A percentile compares a stretch with the other conserved stretches of the same genome.
phyloP scores from a whole-genome alignment of 2,797 vertebrate genomes.

The Philypnodon macrostomus region DNA sequence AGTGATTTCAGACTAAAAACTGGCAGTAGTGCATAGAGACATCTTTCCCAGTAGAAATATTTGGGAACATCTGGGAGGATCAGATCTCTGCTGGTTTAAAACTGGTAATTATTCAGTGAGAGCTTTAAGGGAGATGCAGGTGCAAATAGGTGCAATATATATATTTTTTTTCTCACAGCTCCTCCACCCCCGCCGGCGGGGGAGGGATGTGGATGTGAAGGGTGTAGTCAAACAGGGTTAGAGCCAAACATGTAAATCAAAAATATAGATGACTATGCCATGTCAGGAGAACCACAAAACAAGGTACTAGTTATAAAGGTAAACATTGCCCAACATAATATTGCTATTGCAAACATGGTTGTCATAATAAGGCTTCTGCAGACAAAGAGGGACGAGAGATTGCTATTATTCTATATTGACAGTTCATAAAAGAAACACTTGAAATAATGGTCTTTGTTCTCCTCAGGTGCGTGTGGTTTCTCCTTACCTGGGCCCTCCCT shows the following conservation, averaged over 20 bases:
- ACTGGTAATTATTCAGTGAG: conserved; percentile 16
- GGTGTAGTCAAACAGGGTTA: too few relatives aligned
- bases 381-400: too few relatives aligned
- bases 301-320: too few relatives aligned
- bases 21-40: background rate
- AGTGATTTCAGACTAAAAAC: background rate
- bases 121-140: background rate
- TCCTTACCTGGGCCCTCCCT: conserved; percentile 91
- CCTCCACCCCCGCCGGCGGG: background rate
- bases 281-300: too few relatives aligned
- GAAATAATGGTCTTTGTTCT: background rate
- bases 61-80: background rate
- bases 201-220: background rate
- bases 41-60: background rate
- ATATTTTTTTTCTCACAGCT: background rate
- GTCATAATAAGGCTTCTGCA: too few relatives aligned
- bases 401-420: background rate
- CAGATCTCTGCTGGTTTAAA: background rate
- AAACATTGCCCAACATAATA: too few relatives aligned
- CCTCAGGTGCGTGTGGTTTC: conserved; percentile 84
- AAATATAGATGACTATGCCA: too few relatives aligned
- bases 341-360: too few relatives aligned
- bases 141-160: conserved; percentile 9
- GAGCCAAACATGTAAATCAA: background rate
- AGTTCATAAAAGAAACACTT: background rate